These are phyloP conservation scores for Trileptium ribeirensis DNA, from an alignment of 2,888 invertebrate genomes.

Conservation along the genomic window DNA sequence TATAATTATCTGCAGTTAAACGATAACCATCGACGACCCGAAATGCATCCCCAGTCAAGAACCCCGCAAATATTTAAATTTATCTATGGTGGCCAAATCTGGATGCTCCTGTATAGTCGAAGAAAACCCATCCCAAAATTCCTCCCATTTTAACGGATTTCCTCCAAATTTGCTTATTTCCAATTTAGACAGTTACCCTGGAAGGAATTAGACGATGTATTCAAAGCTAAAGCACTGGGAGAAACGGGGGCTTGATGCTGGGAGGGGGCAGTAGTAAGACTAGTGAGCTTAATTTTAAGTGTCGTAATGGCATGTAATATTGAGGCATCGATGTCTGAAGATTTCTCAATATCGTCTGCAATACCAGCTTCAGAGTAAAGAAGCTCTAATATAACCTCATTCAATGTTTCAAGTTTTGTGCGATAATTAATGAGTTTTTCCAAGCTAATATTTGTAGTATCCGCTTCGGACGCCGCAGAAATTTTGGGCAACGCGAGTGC, in stretches of 20 bases:
- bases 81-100: neutral
- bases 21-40: neutral
- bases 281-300: neutral
- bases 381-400: neutral
- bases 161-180: neutral
- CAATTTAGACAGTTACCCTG: neutral
- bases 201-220: neutral
- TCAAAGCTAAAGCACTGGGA: neutral
- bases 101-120: neutral
- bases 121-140: neutral
- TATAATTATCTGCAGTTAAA: neutral
- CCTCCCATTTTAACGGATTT: neutral
- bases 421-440: neutral
- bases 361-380: neutral
- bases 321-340: neutral
- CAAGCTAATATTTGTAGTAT: neutral
- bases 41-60: neutral
- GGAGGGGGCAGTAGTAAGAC: neutral
- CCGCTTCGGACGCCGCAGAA: neutral
- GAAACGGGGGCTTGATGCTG: too few species aligned
- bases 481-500: neutral
- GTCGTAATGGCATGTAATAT: neutral
- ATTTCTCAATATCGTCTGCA: neutral
- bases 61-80: neutral
- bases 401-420: neutral